Conservation (phyloP, 2,888 invertebrate genomes). For the Stenichneumon culpator region DNA sequence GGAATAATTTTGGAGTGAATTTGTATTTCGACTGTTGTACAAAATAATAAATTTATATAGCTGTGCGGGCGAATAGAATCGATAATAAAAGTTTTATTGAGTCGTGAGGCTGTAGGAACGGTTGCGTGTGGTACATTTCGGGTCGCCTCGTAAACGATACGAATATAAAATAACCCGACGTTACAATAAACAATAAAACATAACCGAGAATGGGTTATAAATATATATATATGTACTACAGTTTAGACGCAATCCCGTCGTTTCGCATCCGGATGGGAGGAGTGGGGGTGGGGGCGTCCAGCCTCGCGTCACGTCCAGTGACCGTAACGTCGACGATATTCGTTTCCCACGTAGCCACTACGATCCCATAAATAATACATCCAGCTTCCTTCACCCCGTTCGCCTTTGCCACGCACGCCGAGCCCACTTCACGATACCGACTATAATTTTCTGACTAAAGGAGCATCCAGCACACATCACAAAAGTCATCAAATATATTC, state of each 20-base stretch:
- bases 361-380: slow-evolving; percentile 69
- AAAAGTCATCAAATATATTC: not conserved
- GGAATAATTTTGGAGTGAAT: not conserved
- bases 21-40: not conserved
- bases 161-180: not conserved
- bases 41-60: not conserved
- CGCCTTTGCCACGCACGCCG: slow-evolving; percentile 23
- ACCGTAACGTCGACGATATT: slow-evolving; percentile 67
- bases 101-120: not conserved
- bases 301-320: slow-evolving; percentile 62
- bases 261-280: slow-evolving; percentile 26
- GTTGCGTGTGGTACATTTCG: not conserved
- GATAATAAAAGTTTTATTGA: not conserved
- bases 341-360: slow-evolving; percentile 65
- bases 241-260: not conserved
- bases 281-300: not conserved
- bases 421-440: not conserved
- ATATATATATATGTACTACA: not conserved
- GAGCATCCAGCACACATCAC: not conserved
- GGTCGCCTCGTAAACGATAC: slow-evolving; percentile 5
- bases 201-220: not conserved
- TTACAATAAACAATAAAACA: slow-evolving; percentile 29
- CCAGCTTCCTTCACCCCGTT: slow-evolving; percentile 56
- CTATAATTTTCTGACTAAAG: slow-evolving; percentile 17
- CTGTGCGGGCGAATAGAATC: not conserved